Percentiles rank a stretch among this genome's conserved stretches.
Conservation (phyloP, 1,140 invertebrate genomes). For the Penaeus vannamei region DNA sequence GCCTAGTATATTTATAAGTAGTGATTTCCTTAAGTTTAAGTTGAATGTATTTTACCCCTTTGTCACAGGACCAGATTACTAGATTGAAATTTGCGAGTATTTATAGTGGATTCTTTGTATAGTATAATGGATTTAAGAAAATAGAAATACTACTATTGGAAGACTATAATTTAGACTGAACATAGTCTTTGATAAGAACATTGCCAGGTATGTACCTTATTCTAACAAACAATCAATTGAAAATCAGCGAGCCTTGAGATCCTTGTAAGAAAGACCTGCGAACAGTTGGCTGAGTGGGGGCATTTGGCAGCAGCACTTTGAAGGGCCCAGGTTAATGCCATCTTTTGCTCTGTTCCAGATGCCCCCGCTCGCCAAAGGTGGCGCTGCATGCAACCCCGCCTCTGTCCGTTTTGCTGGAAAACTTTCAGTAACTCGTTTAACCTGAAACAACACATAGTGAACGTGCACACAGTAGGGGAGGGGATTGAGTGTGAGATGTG, state of each 20-base stretch:
- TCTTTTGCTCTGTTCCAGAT: constrained; percentile 67
- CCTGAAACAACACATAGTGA: constrained; percentile 79
- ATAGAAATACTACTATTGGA: no score
- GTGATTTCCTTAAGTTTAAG: constrained; percentile 26
- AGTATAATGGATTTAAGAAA: no score
- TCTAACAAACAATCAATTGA: no score
- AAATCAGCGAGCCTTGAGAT: constrained; percentile 41
- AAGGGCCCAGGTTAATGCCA: constrained; percentile 65
- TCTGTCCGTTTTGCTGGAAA: constrained; percentile 70
- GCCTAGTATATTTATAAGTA: constrained; percentile 20
- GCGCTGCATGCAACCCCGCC: constrained; percentile 70
- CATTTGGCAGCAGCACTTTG: constrained; percentile 63
- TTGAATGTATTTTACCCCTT: constrained; percentile 18
- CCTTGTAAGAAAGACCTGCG: constrained; percentile 41
- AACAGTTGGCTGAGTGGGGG: constrained; percentile 65
- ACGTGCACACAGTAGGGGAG: constrained; percentile 80
- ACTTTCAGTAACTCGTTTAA: constrained; percentile 70
- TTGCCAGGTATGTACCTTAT: no score
- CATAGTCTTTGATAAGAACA: no score
- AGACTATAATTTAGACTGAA: no score
- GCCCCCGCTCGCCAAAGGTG: constrained; percentile 69
- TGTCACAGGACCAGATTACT: constrained; percentile 23
- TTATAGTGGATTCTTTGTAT: no score
- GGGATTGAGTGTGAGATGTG: constrained; percentile 73
- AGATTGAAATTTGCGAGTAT: no score